A percentile compares a stretch with the other conserved stretches of the same genome.
Conservation (phyloP, 2,113 vertebrate species). For the Pao palembangensis region DNA sequence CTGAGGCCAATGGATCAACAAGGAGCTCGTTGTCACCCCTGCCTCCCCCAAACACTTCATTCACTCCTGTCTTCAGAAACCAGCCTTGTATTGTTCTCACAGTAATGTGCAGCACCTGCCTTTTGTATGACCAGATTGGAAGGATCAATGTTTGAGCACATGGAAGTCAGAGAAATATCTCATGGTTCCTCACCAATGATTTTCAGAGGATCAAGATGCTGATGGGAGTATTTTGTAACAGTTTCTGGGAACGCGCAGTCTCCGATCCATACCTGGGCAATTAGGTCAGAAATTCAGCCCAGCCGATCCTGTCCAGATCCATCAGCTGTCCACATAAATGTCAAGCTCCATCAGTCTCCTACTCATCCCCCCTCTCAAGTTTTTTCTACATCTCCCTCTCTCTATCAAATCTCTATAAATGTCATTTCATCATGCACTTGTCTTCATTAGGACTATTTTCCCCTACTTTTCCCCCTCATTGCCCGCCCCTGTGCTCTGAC, state of each 20-base stretch:
- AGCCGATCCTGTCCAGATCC: conserved; percentile 52
- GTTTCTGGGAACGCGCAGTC: conserved; percentile 22
- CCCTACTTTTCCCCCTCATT: conserved; percentile 32
- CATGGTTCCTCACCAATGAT: background rate
- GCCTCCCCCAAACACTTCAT: conserved; percentile 47
- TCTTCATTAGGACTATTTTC: conserved; percentile 67
- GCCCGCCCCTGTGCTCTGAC: conserved; percentile 53
- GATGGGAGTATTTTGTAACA: conserved; percentile 23
- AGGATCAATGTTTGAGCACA: too few relatives aligned
- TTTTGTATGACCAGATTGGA: too few relatives aligned
- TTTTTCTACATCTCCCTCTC: conserved; percentile 57
- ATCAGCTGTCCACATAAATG: conserved; percentile 64
- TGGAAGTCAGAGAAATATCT: too few relatives aligned
- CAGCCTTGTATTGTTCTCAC: conserved; percentile 12
- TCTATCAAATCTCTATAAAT: conserved; percentile 67
- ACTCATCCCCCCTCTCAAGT: conserved; percentile 47
- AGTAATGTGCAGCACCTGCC: too few relatives aligned
- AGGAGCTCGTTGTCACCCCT: conserved; percentile 40
- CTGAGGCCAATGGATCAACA: conserved; percentile 40
- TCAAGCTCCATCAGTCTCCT: conserved; percentile 56
- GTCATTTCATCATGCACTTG: conserved; percentile 74
- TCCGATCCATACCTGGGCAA: conserved; percentile 35
- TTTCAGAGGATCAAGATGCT: conserved; percentile 21
- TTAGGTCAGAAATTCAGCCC: conserved; percentile 40
- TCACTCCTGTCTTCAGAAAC: conserved; percentile 39